Evolutionary conservation across 2,113 vertebrate genomes (phyloP), one percentile per base, ranked within the genome.

Genomic region (Symphodus melops): DNA sequence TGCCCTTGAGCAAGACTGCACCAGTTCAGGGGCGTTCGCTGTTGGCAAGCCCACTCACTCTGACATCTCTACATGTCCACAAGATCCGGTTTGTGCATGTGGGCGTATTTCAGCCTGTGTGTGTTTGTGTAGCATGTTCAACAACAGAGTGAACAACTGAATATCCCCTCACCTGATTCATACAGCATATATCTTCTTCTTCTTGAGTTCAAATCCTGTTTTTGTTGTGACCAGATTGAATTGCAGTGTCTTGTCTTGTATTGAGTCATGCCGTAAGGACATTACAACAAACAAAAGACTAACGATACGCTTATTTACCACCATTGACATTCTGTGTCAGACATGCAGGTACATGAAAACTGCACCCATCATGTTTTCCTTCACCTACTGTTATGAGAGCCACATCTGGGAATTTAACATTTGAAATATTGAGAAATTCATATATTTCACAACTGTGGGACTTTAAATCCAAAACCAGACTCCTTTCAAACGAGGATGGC

Each of bases 291-390:
- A 48, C 13, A 51, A 68, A 37, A 41, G 39, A 41, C 39, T 10
- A 41, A 41, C 2, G 21, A 4, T 55, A 14, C 39, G 16, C 5
- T 19, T 11, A 19, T n/a, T 36, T 57, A 2, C 10, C 41, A 37
- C 4, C 36, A 23, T 2, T 36, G 19, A 66, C 33, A 25, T 36
- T 36, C 12, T 12, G 19, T 23, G n/a, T 37, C 9, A 5, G n/a
- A 37, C 55, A 36, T 54, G 52, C 59, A 70, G 67, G 44, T 25
- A 48, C 25, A 53, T 55, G 68, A 2, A 13, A 44, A 33, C 60
- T 37, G 23, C 16, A 41, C 16, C 9, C 3, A 44, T 14, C 8
- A 1, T 4, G 33, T 12, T 65, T 53, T 1, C 12, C 11, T 3
- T 42, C 5, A 7, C 3, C 10, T 7, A 8, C 21, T 25, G n/a